Conservation (phyloP, 2,888 invertebrate genomes). For the Clusia tigrina region DNA sequence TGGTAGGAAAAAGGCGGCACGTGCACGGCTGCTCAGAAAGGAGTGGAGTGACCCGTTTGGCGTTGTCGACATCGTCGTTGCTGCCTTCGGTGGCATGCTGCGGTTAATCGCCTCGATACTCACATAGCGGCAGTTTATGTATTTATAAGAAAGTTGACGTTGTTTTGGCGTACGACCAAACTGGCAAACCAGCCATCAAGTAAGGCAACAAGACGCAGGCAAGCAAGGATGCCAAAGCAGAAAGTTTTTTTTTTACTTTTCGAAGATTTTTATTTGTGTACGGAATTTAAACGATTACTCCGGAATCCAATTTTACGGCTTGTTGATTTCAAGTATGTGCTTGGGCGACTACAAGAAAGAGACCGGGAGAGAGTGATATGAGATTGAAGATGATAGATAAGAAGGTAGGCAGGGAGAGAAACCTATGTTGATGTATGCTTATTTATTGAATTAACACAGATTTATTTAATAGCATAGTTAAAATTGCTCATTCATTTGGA, state of each 20-base stretch:
- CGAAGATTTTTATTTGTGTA: constrained; percentile 26
- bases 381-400: too few relatives aligned
- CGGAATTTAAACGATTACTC: constrained; percentile 32
- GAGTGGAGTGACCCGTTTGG: neutral
- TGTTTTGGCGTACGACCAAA: too few relatives aligned
- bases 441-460: too few relatives aligned
- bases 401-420: too few relatives aligned
- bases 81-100: constrained; percentile 25
- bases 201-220: too few relatives aligned
- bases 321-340: constrained; percentile 21
- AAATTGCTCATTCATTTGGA: too few relatives aligned
- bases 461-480: too few relatives aligned
- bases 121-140: neutral
- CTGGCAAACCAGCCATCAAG: too few relatives aligned
- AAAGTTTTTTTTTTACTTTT: neutral
- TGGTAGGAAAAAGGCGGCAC: constrained; percentile 29
- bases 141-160: constrained; percentile 4
- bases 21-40: constrained; percentile 31
- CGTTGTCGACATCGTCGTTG: neutral
- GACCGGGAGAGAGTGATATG: neutral
- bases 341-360: neutral
- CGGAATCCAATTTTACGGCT: constrained; percentile 32
- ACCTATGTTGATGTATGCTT: too few relatives aligned
- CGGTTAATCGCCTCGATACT: constrained; percentile 49
- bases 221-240: neutral